Base-by-base conservation (phyloP, 2,113 vertebrate genomes). In the Marmota flaviventris region DNA sequence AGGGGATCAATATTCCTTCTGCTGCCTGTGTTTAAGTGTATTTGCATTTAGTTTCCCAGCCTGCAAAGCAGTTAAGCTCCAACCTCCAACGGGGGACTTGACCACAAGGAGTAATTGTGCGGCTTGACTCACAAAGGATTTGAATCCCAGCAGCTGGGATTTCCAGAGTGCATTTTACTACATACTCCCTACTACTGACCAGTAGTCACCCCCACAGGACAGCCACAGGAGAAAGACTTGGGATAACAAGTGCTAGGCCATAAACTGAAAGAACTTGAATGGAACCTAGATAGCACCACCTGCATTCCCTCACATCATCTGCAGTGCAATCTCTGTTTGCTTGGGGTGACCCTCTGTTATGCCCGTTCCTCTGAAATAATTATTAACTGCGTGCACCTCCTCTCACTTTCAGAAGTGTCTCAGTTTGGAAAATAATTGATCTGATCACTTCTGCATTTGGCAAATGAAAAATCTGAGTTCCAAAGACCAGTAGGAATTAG, bases 11-110 rank as follows among this genome's bases (percentile, higher is more conserved):
- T 11, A 45, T 75, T 48, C 18, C 27, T 29, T 45, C 13, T 82
- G 14, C 34, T 72, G 13, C 65, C 69, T 83, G 24, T 69, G 12
- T 87, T 84, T 34, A 48, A 42, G 20, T 82, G 75, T 91, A 78
- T 91, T 85, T 96, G 92, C 42, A 4, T 81, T 90, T 72, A 6
- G 48, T 93, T 93, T 92, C 79, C 27, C 45, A 63, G 51, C 14
- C 16, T 8, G 24, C 16, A 2, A 29, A 39, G 32, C 17, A 93
- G 63, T 45, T 42, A 67, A 76, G 48, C 73, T 92, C 81, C 70
- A 92, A 91, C 34, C 73, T 92, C 81, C 70, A 92, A 91, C 34
- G 90, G 42, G n/a, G 77, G 32, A 92, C 73, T 29, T 9, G 58
- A 37, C 51, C 63, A 42, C 65, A 83, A 78, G 63, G 6, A 29